These are phyloP conservation scores for Augiades crinisus DNA, from an alignment of 2,888 invertebrate genomes.

Conservation along the genomic window DNA sequence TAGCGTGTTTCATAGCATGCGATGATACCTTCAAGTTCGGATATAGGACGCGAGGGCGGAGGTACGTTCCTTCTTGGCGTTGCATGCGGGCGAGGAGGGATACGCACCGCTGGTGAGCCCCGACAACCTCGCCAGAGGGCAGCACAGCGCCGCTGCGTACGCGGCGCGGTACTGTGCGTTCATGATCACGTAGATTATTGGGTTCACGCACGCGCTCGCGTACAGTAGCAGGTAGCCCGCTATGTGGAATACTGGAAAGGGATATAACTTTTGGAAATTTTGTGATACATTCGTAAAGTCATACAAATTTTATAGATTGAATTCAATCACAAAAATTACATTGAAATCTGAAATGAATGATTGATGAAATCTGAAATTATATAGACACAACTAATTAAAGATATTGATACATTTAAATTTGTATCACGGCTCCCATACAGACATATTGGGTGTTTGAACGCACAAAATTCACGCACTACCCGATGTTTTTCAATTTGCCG, in stretches of 20 bases:
- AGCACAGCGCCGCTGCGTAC: conserved; percentile 90
- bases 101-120: conserved; percentile 83
- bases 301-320: too few relatives aligned
- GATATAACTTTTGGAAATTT: too few relatives aligned
- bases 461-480: too few relatives aligned
- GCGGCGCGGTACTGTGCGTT: conserved; percentile 96
- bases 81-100: conserved; percentile 68
- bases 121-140: conserved; percentile 79
- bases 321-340: too few relatives aligned
- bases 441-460: too few relatives aligned
- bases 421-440: too few relatives aligned
- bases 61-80: conserved; percentile 60
- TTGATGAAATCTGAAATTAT: too few relatives aligned
- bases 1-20: conserved; percentile 24
- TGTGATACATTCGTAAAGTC: too few relatives aligned
- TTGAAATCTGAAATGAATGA: too few relatives aligned
- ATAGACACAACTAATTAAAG: too few relatives aligned
- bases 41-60: conserved; percentile 64
- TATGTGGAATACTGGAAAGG: conserved; percentile 84
- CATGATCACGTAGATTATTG: conserved; percentile 97
- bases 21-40: conserved; percentile 72
- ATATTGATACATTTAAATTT: too few relatives aligned
- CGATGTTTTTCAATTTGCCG: too few relatives aligned
- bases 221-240: conserved; percentile 93
- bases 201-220: conserved; percentile 94